phyloP scores from a whole-genome alignment of 2,888 invertebrate genomes.

The Plagodis pulveraria region DNA sequence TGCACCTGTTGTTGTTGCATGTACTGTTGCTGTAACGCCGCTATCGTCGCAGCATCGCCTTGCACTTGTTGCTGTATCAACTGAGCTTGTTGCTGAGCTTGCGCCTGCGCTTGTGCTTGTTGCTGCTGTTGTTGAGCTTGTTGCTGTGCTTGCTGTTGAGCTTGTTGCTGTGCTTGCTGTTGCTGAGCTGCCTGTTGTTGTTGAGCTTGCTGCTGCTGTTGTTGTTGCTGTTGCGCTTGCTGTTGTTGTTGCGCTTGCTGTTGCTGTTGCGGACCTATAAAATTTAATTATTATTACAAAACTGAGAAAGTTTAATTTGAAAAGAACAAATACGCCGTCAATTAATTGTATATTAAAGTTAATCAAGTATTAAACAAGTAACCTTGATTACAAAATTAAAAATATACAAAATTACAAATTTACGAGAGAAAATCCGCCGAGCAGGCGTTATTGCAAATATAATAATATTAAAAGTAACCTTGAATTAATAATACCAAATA shows the following conservation, averaged over 20 bases:
- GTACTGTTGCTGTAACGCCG: constrained; percentile 80
- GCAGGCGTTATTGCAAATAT: too few relatives aligned
- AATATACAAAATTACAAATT: too few relatives aligned
- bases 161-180: constrained; percentile 37
- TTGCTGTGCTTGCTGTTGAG: constrained; percentile 55
- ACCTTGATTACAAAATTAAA: too few relatives aligned
- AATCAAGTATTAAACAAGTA: too few relatives aligned
- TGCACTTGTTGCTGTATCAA: constrained; percentile 68
- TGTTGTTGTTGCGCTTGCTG: constrained; percentile 37
- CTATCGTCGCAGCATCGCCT: constrained; percentile 76
- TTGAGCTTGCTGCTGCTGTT: constrained; percentile 47
- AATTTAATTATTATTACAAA: not conserved
- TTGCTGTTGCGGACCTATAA: constrained; percentile 29
- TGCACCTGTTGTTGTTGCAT: constrained; percentile 77
- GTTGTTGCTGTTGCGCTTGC: constrained; percentile 36
- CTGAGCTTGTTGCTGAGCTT: constrained; percentile 59
- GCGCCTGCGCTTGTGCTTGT: constrained; percentile 49
- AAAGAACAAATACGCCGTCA: too few relatives aligned
- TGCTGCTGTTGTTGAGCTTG: constrained; percentile 59
- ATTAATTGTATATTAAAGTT: too few relatives aligned
- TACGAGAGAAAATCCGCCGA: too few relatives aligned
- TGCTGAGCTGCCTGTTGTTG: constrained; percentile 51
- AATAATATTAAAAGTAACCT: too few relatives aligned
- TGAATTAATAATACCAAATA: too few relatives aligned
- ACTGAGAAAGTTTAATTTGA: not conserved